Conservation (phyloP, 2,888 invertebrate genomes). For the Vannuccia rotundouncinata region DNA sequence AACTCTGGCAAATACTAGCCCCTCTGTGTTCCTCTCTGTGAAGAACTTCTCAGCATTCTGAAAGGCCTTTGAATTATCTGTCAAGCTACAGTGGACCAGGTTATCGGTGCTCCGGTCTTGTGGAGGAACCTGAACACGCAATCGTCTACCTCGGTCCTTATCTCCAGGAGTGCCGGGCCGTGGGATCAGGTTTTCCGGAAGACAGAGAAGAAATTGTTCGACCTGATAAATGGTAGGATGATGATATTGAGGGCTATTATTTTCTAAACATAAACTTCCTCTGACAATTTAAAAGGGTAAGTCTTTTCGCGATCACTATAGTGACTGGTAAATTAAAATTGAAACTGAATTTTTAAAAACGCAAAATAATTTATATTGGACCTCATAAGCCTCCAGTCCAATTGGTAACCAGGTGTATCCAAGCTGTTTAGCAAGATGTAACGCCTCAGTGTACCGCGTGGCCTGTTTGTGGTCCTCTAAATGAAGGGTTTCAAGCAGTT, state of each 20-base stretch:
- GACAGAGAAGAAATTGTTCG: background rate
- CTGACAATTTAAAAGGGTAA: too few species aligned
- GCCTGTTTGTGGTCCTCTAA: background rate
- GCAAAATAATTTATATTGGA: too few species aligned
- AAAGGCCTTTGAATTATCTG: background rate
- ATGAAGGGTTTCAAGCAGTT: background rate
- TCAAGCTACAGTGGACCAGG: background rate
- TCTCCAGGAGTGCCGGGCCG: background rate
- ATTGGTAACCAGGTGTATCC: constrained; percentile 31
- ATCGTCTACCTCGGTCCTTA: background rate
- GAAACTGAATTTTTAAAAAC: too few species aligned
- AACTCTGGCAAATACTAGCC: background rate
- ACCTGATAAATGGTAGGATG: background rate
- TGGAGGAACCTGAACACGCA: background rate
- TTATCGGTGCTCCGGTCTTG: background rate
- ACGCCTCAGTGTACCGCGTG: background rate
- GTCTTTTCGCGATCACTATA: too few species aligned
- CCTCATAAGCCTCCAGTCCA: constrained; percentile 27
- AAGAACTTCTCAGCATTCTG: background rate
- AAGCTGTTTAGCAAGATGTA: constrained; percentile 13
- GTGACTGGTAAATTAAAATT: too few species aligned
- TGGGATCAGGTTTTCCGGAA: background rate
- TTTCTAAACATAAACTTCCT: too few species aligned
- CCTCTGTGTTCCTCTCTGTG: background rate
- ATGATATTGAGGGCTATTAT: too few species aligned